phyloP scores from a whole-genome alignment of 2,113 vertebrate genomes.

The Gasterosteus aculeatus region DNA sequence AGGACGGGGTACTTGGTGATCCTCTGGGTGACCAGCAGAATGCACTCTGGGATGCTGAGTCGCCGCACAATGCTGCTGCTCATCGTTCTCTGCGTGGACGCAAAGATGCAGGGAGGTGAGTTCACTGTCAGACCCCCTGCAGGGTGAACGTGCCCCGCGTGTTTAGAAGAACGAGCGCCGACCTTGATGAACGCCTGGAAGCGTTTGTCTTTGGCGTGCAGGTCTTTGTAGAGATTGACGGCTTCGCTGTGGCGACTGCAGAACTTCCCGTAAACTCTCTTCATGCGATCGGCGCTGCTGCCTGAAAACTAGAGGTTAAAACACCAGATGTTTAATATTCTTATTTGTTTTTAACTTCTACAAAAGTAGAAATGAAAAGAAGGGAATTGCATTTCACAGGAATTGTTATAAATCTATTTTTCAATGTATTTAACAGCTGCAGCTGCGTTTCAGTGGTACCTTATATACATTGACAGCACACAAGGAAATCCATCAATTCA shows the following conservation, averaged over 20 bases:
- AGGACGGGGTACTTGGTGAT: constrained; percentile 95
- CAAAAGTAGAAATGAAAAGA: neutral
- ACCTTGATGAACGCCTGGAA: constrained; percentile 95
- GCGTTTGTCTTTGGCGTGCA: constrained; percentile 90
- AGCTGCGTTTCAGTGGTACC: no score
- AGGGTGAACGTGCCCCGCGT: neutral
- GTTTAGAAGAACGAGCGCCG: neutral
- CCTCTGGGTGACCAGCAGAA: constrained; percentile 91
- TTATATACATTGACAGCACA: no score
- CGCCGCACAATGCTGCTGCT: constrained; percentile 89
- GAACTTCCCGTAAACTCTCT: constrained; percentile 91
- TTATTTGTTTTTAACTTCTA: neutral
- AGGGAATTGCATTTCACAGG: neutral
- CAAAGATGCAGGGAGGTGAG: neutral
- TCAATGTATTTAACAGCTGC: no score
- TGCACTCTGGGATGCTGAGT: constrained; percentile 92
- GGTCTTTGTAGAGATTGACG: constrained; percentile 91
- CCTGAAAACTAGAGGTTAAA: constrained; percentile 86
- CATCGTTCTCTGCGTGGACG: constrained; percentile 87
- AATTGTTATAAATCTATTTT: neutral
- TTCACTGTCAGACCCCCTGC: neutral
- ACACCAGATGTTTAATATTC: neutral
- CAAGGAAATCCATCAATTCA: no score
- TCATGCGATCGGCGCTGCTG: constrained; percentile 86
- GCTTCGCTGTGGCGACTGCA: constrained; percentile 95